Evolutionary conservation across 2,797 vertebrate species (phyloP), one percentile per base, ranked within the genome.

Genomic region (Alexandromys oeconomus): DNA sequence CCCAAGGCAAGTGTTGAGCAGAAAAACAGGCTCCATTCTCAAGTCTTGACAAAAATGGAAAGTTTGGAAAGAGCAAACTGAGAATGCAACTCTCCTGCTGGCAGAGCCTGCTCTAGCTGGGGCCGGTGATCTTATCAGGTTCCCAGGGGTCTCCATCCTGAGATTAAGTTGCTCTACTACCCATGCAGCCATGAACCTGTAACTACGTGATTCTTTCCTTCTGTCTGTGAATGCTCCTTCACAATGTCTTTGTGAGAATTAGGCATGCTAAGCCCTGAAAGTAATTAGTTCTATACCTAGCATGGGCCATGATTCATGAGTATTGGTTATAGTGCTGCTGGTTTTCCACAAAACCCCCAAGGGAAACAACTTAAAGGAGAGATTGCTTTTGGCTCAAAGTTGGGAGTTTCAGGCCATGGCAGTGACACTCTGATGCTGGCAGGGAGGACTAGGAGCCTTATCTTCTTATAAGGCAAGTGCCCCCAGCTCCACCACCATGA

Each of bases 81-180:
- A 57, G n/a, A 65, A 54, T 3, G 5, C 6, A 25, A 11, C 6
- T 2, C 2, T 7, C 11, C 37, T 21, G 7, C 7, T 19, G 51
- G 21, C 23, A 46, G 80, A 37, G 3, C 17, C 13, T 6, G 0
- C 1, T 0, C 46, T 34, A 48, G 2, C 40, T 29, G 21, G 14
- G 57, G 21, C 9, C 10, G 27, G 27, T 0, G 0, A 48, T n/a
- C 23, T 0, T 43, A 10, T 0, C 1, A 6, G 34, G 19, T 31
- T 0, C 1, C 12, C 37, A 40, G 48, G 63, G 29, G 27, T 57
- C 93, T 69, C 19, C 2, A 5, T 34, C 67, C 1, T 2, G 7
- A 74, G 34, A 7, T 2, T 29, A n/a, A 25, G 51, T 12, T 43
- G 21, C 2, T 19, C 63, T 5, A 23, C 6, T 2, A 0, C 1